Evolutionary conservation across 2,888 invertebrate genomes (phyloP), one percentile per base, ranked within the genome.

Genomic region (Malthinus seriepunctatus): DNA sequence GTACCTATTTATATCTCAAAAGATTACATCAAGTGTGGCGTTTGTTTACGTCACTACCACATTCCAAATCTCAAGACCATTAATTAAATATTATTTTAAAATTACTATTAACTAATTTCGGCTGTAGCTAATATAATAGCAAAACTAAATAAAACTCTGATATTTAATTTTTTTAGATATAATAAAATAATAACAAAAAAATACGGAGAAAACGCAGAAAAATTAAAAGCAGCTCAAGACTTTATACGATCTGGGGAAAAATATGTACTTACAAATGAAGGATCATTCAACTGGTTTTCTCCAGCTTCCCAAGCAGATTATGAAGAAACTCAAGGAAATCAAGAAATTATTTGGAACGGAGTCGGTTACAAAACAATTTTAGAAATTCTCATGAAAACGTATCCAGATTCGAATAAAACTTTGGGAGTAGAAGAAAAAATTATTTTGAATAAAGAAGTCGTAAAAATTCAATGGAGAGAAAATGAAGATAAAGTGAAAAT

Each of bases 301-400:
- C 84, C 89, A 46, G 90, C 92, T 0, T 81, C 87, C 0, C 79
- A 78, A 57, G 87, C 87, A 0, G 85, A 88, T 63, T 88, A 86
- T 70, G 81, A 86, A 83, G 78, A 79, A 0, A 89, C 89, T 71
- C 86, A 87, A 7, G 93, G 93, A 0, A 86, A 91, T 70, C 78
- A 79, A 10, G 73, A 87, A 66, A 78, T 89, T 2, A 85, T 88
- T 70, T 94, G 92, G 93, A 89, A 88, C 66, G 83, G 85, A 51
- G 84, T 81, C 59, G 91, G 91, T 1, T 93, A 84, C 71, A 82
- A 80, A 61, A 87, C 82, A 2, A 78, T 93, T 52, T 76, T 93
- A 46, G 83, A 88, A 66, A 69, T 91, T 44, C 78, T 93, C 60
- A 81, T 86, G 84, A 37, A 52, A 33, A 52, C 48, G 11, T 53